Evolutionary conservation across 1,140 invertebrate genomes (phyloP).

Genomic region (Zophobas morio): DNA sequence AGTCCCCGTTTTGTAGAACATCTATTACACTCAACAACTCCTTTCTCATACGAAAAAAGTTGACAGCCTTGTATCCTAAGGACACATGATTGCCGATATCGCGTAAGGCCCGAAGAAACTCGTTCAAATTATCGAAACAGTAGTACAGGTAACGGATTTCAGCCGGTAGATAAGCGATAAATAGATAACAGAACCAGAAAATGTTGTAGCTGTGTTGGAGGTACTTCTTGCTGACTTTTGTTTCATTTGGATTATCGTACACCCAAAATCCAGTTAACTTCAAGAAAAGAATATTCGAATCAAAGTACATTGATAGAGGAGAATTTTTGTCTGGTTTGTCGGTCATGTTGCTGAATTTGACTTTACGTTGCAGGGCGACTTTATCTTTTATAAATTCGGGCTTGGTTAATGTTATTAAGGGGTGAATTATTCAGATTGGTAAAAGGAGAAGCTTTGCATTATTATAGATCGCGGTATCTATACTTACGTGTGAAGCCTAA

Average conservation of each 20-base stretch:
- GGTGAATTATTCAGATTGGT: neutral
- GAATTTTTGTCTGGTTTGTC: neutral
- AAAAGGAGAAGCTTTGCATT: too few species aligned
- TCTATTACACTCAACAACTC: conserved; percentile 5
- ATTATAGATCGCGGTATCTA: too few species aligned
- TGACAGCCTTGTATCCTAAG: conserved; percentile 12
- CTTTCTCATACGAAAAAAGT: conserved; percentile 14
- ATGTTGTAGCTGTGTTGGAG: conserved; percentile 12
- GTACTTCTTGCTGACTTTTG: neutral
- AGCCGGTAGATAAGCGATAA: conserved; percentile 9
- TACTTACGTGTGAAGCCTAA: too few species aligned
- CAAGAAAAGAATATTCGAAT: conserved; percentile 19
- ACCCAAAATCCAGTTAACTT: conserved; percentile 23
- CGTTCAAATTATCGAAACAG: conserved; percentile 21
- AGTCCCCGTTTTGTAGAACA: conserved; percentile 9
- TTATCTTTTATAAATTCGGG: neutral
- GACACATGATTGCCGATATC: conserved; percentile 35
- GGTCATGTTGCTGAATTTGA: neutral
- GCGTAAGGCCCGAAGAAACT: conserved; percentile 16
- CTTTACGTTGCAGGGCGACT: neutral
- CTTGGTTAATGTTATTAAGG: neutral
- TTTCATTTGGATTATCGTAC: conserved; percentile 16
- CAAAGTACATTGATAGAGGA: conserved; percentile 2
- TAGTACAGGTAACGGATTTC: conserved; percentile 18
- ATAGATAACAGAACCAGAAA: conserved; percentile 14